Evolutionary conservation across 2,797 vertebrate genomes (phyloP).

Genomic region (Centropyge bicolor): DNA sequence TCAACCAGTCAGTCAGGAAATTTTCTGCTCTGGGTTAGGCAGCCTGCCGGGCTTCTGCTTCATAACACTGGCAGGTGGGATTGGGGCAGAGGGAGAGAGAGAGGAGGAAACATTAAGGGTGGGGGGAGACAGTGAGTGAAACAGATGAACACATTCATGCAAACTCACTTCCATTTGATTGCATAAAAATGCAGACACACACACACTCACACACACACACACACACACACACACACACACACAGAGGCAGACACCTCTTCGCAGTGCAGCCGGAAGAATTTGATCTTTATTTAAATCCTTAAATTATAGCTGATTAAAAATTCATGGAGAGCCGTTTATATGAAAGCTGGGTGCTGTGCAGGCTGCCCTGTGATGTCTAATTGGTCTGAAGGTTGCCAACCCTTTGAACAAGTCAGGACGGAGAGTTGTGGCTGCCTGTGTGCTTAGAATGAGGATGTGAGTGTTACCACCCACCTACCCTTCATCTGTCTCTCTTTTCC

Average conservation of each 20-base stretch:
- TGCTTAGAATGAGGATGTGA: conserved; percentile 79
- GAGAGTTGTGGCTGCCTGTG: conserved; percentile 76
- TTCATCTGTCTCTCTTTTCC: conserved; percentile 45
- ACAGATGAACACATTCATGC: conserved; percentile 77
- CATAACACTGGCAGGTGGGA: conserved; percentile 80
- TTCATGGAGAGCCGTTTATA: conserved; percentile 83
- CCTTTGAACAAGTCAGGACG: conserved; percentile 86
- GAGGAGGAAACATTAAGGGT: conserved; percentile 60
- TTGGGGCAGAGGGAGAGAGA: conserved; percentile 38
- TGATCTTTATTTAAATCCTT: conserved; percentile 87
- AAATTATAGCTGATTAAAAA: conserved; percentile 87
- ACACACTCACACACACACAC: conserved; percentile 42
- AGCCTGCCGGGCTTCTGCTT: conserved; percentile 77
- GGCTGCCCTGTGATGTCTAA: conserved; percentile 86
- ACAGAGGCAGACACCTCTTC: conserved; percentile 70
- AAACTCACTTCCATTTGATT: conserved; percentile 68
- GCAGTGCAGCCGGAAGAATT: conserved; percentile 82
- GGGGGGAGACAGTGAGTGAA: conserved; percentile 50
- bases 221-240: conserved; percentile 10
- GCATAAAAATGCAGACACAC: conserved; percentile 69
- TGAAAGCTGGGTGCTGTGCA: conserved; percentile 80
- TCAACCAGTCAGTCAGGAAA: conserved; percentile 82
- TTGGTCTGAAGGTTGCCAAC: conserved; percentile 86
- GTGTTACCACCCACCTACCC: conserved; percentile 78
- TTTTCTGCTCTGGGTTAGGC: conserved; percentile 81